Conservation (phyloP, 1,140 invertebrate genomes). For the Bombus waltoni region DNA sequence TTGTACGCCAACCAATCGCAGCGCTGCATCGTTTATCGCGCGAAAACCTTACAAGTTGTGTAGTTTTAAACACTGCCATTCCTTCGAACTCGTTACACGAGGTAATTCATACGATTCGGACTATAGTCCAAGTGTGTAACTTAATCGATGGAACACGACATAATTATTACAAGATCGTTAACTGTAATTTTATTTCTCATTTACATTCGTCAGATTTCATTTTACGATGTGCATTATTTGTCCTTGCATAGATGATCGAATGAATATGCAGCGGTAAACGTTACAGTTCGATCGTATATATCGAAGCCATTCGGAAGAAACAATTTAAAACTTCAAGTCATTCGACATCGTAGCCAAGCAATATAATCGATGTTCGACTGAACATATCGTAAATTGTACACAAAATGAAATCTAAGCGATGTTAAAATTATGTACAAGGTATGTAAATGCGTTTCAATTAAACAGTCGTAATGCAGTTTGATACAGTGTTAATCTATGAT, state of each 20-base stretch:
- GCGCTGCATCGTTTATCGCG: neutral
- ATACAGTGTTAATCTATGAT: neutral
- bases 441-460: too few relatives aligned
- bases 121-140: neutral
- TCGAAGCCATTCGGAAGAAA: neutral
- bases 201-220: too few relatives aligned
- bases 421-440: neutral
- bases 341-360: too few relatives aligned
- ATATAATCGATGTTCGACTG: neutral
- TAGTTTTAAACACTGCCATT: neutral
- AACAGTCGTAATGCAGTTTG: neutral
- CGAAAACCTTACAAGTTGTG: conserved; percentile 10
- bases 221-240: neutral
- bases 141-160: neutral
- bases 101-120: neutral
- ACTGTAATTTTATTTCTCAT: neutral
- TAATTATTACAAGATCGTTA: neutral
- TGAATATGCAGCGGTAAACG: neutral
- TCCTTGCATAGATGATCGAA: neutral
- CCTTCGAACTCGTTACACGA: too few relatives aligned
- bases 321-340: neutral
- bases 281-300: neutral
- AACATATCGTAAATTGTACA: neutral
- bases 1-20: conserved; percentile 47
- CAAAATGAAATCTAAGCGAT: neutral